These are phyloP conservation scores for Drosophila quinaria DNA, from an alignment of 2,888 invertebrate species.

Conservation along the genomic window DNA sequence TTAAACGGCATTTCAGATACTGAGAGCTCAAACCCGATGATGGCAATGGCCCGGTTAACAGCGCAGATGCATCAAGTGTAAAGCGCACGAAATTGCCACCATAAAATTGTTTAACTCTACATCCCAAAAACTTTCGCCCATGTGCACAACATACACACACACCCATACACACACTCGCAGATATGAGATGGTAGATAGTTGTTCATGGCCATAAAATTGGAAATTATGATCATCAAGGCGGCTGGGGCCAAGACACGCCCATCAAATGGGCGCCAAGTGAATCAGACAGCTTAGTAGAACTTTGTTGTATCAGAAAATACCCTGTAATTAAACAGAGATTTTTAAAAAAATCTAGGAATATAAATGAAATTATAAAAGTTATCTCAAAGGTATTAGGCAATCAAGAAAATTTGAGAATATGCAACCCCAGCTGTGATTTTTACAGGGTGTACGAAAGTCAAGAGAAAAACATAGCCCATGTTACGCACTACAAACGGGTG, in stretches of 20 bases:
- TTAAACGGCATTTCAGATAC: slow-evolving; percentile 35
- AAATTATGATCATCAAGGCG: slow-evolving; percentile 63
- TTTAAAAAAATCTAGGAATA: not conserved
- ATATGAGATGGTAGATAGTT: slow-evolving; percentile 51
- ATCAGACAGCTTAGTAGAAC: not conserved
- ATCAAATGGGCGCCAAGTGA: slow-evolving; percentile 21
- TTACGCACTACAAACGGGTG: slow-evolving; percentile 52
- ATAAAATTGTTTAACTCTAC: slow-evolving; percentile 48
- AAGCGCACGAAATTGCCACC: slow-evolving; percentile 56
- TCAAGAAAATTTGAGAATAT: not conserved
- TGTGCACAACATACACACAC: slow-evolving; percentile 22
- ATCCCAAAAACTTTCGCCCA: slow-evolving; percentile 55
- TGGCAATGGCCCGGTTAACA: slow-evolving; percentile 53
- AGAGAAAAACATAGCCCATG: slow-evolving; percentile 8
- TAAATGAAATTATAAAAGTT: not conserved
- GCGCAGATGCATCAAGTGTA: slow-evolving; percentile 59
- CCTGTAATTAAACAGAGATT: slow-evolving; percentile 1
- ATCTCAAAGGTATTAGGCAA: not conserved
- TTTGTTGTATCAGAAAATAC: not conserved
- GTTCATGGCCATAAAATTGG: slow-evolving; percentile 55
- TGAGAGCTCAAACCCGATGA: slow-evolving; percentile 36
- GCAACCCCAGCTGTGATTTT: not conserved
- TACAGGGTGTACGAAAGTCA: slow-evolving; percentile 11
- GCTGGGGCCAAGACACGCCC: slow-evolving; percentile 39
- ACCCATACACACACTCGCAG: slow-evolving; percentile 4